phyloP scores from a whole-genome alignment of 2,888 invertebrate species.

The Amphipyra tragopoginis region DNA sequence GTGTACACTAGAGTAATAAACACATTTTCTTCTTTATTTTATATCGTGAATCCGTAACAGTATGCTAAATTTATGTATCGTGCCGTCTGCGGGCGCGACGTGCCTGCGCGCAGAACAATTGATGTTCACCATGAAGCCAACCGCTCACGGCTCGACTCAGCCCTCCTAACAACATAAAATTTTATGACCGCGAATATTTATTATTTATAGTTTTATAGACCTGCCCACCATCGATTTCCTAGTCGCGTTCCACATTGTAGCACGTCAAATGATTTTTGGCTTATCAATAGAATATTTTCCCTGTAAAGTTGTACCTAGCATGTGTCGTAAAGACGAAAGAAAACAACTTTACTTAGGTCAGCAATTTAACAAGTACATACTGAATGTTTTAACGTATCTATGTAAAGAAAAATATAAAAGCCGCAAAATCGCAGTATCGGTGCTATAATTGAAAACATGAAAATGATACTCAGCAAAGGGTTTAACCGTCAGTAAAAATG shows the following conservation, averaged over 20 bases:
- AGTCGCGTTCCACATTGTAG: slow-evolving; percentile 61
- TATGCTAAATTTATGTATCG: slow-evolving; percentile 62
- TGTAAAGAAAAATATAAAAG: slow-evolving; percentile 36
- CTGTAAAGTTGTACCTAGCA: background rate
- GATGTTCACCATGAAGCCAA: slow-evolving; percentile 73
- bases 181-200: slow-evolving; percentile 85
- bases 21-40: slow-evolving; percentile 45
- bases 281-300: slow-evolving; percentile 27
- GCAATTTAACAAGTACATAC: background rate
- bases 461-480: slow-evolving; percentile 75
- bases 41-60: slow-evolving; percentile 45
- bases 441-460: slow-evolving; percentile 76
- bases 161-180: slow-evolving; percentile 81
- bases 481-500: slow-evolving; percentile 83
- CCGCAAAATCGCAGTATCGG: slow-evolving; percentile 62
- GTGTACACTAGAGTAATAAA: slow-evolving; percentile 46
- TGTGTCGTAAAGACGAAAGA: background rate
- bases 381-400: slow-evolving; percentile 5
- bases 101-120: slow-evolving; percentile 72
- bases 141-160: slow-evolving; percentile 57
- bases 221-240: slow-evolving; percentile 72
- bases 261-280: slow-evolving; percentile 50
- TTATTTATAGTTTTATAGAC: slow-evolving; percentile 85
- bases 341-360: slow-evolving; percentile 2
- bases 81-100: slow-evolving; percentile 59